Evolutionary conservation across 2,113 vertebrate genomes (phyloP).

Genomic region (Stegostoma tigrinum): DNA sequence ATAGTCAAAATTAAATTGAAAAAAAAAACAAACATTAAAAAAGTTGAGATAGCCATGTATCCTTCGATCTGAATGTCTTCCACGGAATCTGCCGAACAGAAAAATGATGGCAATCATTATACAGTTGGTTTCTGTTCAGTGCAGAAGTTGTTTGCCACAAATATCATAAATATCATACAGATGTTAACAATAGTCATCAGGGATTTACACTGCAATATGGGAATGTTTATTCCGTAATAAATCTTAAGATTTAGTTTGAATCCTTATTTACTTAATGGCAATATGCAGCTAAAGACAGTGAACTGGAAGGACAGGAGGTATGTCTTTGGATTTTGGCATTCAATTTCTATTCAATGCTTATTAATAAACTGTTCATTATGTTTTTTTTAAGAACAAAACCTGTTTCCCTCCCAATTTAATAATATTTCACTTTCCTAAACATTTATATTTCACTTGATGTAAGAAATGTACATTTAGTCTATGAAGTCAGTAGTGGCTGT

Average conservation of each 20-base stretch:
- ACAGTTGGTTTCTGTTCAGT: neutral
- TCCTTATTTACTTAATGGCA: conserved; percentile 5
- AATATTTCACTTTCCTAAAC: neutral
- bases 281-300: conserved; percentile 21
- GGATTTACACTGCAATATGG: conserved; percentile 19
- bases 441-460: neutral
- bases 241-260: conserved; percentile 16
- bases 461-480: neutral
- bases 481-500: neutral
- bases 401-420: neutral
- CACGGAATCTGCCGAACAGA: neutral
- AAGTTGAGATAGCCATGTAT: neutral
- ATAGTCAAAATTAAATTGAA: neutral
- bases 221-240: conserved; percentile 22
- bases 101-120: conserved; percentile 7
- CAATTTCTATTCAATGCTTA: neutral
- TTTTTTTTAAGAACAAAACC: neutral
- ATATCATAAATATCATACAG: neutral
- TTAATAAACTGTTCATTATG: neutral
- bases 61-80: conserved; percentile 2
- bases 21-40: neutral
- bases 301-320: conserved; percentile 15
- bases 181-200: conserved; percentile 23
- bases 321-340: neutral
- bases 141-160: neutral